A percentile compares a stretch with the other conserved stretches of the same genome.
Conservation (phyloP, 2,888 invertebrate genomes). For the Tenthredo scrophulariae region DNA sequence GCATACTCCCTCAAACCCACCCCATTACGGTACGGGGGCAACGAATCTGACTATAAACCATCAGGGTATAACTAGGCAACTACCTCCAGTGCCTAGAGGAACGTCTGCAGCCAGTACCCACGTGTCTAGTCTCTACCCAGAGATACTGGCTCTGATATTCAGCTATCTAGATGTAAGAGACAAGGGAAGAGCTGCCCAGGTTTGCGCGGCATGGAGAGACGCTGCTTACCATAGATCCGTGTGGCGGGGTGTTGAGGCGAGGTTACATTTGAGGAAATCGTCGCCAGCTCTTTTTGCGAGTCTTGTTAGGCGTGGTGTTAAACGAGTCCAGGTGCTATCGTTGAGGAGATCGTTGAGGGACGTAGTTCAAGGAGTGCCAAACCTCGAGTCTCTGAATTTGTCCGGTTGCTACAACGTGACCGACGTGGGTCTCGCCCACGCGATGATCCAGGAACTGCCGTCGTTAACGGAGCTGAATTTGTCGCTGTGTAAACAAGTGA, state of each 20-base stretch:
- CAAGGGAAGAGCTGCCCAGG: conserved; percentile 94
- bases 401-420: conserved; percentile 97
- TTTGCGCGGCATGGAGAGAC: conserved; percentile 93
- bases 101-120: conserved; percentile 80
- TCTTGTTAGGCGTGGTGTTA: conserved; percentile 92
- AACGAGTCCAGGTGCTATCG: conserved; percentile 93
- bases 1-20: conserved; percentile 65
- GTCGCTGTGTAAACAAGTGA: conserved; percentile 96
- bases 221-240: conserved; percentile 95
- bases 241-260: conserved; percentile 96
- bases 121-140: conserved; percentile 94
- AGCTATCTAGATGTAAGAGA: conserved; percentile 93
- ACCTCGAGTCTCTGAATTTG: conserved; percentile 92
- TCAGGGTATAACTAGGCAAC: conserved; percentile 70
- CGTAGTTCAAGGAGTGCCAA: conserved; percentile 91
- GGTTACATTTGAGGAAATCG: conserved; percentile 91
- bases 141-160: conserved; percentile 95
- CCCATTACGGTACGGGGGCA: conserved; percentile 60
- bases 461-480: conserved; percentile 91
- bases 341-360: conserved; percentile 90
- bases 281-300: conserved; percentile 92
- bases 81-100: conserved; percentile 80
- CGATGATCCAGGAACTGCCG: conserved; percentile 88
- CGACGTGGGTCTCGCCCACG: conserved; percentile 90
- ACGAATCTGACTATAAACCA: conserved; percentile 61